Evolutionary conservation across 2,113 vertebrate genomes (phyloP).

Genomic region (Amazona guildingii): DNA sequence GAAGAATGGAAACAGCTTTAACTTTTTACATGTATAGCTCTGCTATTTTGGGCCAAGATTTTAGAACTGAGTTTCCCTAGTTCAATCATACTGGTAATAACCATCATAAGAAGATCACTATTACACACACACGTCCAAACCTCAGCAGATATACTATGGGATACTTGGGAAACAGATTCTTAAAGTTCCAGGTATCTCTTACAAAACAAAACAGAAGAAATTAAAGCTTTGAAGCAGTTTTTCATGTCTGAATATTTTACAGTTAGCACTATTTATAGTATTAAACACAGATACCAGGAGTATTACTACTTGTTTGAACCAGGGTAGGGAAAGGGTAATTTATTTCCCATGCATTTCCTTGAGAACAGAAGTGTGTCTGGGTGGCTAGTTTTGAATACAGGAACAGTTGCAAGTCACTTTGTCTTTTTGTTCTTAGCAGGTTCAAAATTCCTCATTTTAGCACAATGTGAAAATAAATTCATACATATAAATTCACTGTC

Average conservation of each 20-base stretch:
- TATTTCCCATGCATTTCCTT: neutral
- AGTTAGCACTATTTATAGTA: neutral
- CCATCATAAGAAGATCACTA: neutral
- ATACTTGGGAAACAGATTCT: neutral
- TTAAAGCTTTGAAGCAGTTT: neutral
- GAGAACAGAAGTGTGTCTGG: neutral
- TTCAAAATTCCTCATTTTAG: neutral
- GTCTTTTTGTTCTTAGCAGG: neutral
- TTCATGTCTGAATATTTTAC: neutral
- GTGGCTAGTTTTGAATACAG: neutral
- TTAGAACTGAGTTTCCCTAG: neutral
- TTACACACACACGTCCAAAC: neutral
- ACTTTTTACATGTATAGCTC: neutral
- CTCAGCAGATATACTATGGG: neutral
- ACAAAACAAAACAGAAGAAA: neutral
- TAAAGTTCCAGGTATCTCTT: neutral
- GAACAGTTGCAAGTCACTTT: neutral
- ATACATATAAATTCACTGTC: neutral
- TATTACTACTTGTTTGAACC: neutral
- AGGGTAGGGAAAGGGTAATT: neutral
- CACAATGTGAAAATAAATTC: neutral
- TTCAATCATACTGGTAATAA: neutral
- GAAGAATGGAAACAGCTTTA: neutral
- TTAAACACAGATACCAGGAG: neutral
- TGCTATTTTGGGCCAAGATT: neutral